These are phyloP conservation scores for Microctenopoma steveboyesi DNA, from an alignment of 2,797 vertebrate genomes.

Conservation along the genomic window DNA sequence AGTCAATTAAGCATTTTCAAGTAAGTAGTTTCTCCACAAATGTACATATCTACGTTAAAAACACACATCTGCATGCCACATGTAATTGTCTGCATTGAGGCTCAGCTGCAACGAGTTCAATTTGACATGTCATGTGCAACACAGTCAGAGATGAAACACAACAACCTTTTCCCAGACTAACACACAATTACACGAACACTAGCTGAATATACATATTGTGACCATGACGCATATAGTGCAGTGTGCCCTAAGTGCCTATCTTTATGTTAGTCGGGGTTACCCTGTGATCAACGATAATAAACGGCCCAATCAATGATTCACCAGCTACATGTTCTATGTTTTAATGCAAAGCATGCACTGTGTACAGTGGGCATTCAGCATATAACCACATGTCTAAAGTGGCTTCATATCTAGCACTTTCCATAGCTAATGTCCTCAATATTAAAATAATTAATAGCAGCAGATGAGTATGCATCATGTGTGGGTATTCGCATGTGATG, in stretches of 20 bases:
- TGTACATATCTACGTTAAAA: neutral
- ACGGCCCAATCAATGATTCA: neutral
- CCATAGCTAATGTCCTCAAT: neutral
- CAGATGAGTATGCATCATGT: conserved; percentile 17
- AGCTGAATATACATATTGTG: neutral
- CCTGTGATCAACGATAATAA: too few species aligned
- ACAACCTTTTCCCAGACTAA: neutral
- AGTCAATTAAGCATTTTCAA: neutral
- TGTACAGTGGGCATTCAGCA: neutral
- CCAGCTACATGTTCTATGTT: conserved; percentile 5
- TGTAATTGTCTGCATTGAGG: neutral
- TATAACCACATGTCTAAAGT: conserved; percentile 7
- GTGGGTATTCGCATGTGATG: neutral
- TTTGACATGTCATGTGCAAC: neutral
- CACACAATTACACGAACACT: neutral
- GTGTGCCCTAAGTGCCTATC: neutral
- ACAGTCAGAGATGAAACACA: neutral
- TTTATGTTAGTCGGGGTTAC: conserved; percentile 8
- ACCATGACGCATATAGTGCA: neutral
- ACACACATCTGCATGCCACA: neutral
- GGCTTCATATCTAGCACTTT: conserved; percentile 17
- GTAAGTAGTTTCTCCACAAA: too few species aligned
- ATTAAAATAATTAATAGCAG: conserved; percentile 38
- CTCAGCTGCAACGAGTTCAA: neutral
- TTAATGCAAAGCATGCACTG: neutral